These are phyloP conservation scores for Conchocele bisecta DNA, from an alignment of 2,888 invertebrate species.

Conservation along the genomic window DNA sequence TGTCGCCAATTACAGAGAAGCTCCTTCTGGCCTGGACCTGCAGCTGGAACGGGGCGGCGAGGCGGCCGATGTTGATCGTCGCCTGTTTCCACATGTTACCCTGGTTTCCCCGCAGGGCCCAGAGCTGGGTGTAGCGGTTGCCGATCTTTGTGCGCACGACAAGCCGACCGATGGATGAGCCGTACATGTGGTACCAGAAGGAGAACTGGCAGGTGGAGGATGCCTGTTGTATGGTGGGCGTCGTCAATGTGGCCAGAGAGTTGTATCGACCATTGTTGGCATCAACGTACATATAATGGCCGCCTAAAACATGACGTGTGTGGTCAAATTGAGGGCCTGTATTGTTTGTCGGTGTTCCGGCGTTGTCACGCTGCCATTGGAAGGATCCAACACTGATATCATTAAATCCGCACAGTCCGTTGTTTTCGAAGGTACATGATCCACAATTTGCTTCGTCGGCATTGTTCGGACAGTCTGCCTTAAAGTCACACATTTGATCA, in stretches of 20 bases:
- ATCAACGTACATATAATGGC: conserved; percentile 89
- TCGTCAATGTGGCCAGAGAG: conserved; percentile 61
- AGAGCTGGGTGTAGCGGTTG: conserved; percentile 50
- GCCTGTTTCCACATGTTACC: conserved; percentile 69
- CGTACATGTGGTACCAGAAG: conserved; percentile 78
- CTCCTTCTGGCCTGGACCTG: conserved; percentile 66
- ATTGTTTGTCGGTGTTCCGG: conserved; percentile 62
- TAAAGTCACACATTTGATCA: conserved; percentile 75
- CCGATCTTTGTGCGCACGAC: conserved; percentile 54
- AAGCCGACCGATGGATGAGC: conserved; percentile 67
- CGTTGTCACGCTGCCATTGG: conserved; percentile 66
- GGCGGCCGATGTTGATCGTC: conserved; percentile 71
- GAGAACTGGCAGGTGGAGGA: conserved; percentile 90
- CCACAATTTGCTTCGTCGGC: conserved; percentile 77
- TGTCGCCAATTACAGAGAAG: conserved; percentile 64
- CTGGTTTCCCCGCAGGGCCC: conserved; percentile 50
- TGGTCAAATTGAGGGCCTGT: conserved; percentile 73
- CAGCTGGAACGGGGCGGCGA: conserved; percentile 65
- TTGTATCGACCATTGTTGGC: conserved; percentile 84
- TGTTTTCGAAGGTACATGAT: conserved; percentile 71
- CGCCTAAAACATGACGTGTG: conserved; percentile 63
- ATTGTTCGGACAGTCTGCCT: conserved; percentile 67
- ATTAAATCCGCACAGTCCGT: conserved; percentile 66
- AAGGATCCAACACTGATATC: conserved; percentile 71
- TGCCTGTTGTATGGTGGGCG: conserved; percentile 84